Conservation (phyloP, 2,797 vertebrate species). For the Pseudomugil gertrudae region DNA sequence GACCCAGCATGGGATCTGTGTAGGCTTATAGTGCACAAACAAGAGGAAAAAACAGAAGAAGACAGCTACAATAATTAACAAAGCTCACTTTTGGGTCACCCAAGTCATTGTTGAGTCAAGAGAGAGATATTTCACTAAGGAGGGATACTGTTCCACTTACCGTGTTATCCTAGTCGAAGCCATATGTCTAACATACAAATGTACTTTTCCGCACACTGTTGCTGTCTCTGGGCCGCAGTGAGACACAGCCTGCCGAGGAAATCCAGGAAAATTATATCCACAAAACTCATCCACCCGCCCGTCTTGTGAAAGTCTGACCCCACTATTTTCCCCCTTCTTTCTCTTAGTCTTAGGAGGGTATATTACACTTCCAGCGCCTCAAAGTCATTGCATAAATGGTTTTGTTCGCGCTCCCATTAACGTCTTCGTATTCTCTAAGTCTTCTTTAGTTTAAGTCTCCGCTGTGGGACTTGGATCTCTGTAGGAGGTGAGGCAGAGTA, state of each 20-base stretch:
- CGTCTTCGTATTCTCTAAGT: slow-evolving; percentile 24
- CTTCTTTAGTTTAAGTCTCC: slow-evolving; percentile 50
- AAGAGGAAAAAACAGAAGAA: not conserved
- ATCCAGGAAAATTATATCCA: slow-evolving; percentile 74
- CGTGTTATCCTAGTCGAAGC: slow-evolving; percentile 65
- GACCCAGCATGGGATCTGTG: not conserved
- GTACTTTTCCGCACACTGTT: slow-evolving; percentile 75
- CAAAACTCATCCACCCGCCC: slow-evolving; percentile 60
- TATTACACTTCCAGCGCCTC: slow-evolving; percentile 17
- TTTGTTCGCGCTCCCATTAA: slow-evolving; percentile 2
- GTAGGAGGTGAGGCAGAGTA: slow-evolving; percentile 50
- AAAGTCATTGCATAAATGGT: slow-evolving; percentile 19
- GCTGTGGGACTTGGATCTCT: slow-evolving; percentile 45
- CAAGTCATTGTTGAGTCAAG: slow-evolving; percentile 20
- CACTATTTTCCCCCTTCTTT: slow-evolving; percentile 15
- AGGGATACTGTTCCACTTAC: slow-evolving; percentile 52
- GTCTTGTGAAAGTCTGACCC: slow-evolving; percentile 4
- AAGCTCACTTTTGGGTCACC: slow-evolving; percentile 2
- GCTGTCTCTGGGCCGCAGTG: slow-evolving; percentile 49
- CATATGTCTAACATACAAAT: slow-evolving; percentile 60
- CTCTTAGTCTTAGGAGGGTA: not conserved
- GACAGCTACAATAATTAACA: not conserved
- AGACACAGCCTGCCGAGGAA: slow-evolving; percentile 52
- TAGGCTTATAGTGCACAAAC: not conserved
- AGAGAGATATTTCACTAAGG: not conserved